Conservation (phyloP, 2,113 vertebrate genomes). For the Sapajus apella region DNA sequence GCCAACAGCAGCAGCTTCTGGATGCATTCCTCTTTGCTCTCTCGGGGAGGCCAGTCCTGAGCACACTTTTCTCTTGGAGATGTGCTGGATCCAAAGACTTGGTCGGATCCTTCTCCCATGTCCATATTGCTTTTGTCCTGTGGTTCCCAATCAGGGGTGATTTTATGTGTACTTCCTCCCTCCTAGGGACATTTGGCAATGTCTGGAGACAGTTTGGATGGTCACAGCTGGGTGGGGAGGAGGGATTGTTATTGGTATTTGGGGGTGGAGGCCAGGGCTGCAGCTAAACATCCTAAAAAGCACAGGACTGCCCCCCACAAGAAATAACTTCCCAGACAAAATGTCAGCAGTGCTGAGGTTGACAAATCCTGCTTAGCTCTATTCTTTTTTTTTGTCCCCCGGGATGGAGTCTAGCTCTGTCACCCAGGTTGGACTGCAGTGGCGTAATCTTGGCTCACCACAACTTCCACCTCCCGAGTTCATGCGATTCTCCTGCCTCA, state of each 20-base stretch:
- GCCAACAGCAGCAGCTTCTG: neutral
- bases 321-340: neutral
- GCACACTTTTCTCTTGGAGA: neutral
- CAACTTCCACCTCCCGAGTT: too few species aligned
- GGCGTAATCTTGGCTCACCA: too few species aligned
- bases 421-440: too few species aligned
- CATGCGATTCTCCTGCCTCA: too few species aligned
- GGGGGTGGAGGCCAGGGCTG: neutral
- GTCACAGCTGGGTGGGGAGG: neutral
- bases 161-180: neutral
- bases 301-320: neutral
- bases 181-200: neutral
- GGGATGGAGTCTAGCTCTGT: too few species aligned
- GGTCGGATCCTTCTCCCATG: rapidly evolving
- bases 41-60: neutral
- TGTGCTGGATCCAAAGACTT: neutral
- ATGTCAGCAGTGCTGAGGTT: neutral
- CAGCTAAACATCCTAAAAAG: neutral
- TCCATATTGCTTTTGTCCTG: neutral
- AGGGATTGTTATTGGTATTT: neutral
- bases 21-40: neutral
- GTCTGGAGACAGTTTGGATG: neutral
- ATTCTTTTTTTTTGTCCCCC: neutral
- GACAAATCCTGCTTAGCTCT: neutral
- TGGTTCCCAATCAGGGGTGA: neutral